phyloP scores from a whole-genome alignment of 2,113 vertebrate genomes.

The Noctilio leporinus region DNA sequence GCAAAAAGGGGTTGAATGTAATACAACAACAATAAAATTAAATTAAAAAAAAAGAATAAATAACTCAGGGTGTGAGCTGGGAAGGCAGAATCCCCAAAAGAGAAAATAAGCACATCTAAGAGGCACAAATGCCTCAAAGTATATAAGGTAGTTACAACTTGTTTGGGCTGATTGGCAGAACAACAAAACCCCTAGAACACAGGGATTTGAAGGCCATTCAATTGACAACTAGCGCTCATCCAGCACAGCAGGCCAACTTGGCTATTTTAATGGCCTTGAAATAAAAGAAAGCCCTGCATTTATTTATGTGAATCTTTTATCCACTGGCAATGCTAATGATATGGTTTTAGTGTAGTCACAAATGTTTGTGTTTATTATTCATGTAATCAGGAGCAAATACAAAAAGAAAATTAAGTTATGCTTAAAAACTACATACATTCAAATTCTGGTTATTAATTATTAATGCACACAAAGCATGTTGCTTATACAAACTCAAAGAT shows the following conservation, averaged over 20 bases:
- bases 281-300: not conserved
- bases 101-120: not conserved
- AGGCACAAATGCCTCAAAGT: not conserved
- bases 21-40: too few species aligned
- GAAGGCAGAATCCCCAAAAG: not conserved
- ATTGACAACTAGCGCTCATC: not conserved
- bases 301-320: not conserved
- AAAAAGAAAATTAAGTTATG: conserved; percentile 13
- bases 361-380: not conserved
- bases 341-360: not conserved
- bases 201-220: not conserved
- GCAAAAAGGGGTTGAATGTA: too few species aligned
- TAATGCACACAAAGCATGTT: not conserved
- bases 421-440: not conserved
- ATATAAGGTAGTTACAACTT: not conserved
- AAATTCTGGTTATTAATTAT: conserved; percentile 18
- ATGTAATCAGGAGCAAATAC: not conserved
- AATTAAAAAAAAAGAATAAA: too few species aligned
- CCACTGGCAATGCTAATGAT: not conserved
- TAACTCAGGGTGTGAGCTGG: not conserved
- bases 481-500: not conserved
- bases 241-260: not conserved
- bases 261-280: not conserved
- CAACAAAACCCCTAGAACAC: not conserved
- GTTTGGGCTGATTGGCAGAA: not conserved